Percentiles rank a stretch among this genome's conserved stretches.
These are phyloP conservation scores for Gymnosoma rotundatum DNA, from an alignment of 2,888 invertebrate genomes.

Conservation along the genomic window DNA sequence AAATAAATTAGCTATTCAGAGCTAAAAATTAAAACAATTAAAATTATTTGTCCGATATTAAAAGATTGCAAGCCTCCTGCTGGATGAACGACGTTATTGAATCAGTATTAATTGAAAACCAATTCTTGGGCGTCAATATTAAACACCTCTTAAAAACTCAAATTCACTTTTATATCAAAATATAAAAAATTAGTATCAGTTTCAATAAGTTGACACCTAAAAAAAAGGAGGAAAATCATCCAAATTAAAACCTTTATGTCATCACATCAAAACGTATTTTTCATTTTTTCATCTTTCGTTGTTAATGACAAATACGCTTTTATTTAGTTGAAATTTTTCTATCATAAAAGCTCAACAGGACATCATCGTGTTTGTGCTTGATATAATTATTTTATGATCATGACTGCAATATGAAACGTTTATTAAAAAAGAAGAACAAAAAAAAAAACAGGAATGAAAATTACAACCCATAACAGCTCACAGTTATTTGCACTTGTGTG, in stretches of 20 bases:
- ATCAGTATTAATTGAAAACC: constrained; percentile 41
- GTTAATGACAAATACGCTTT: constrained; percentile 50
- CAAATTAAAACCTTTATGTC: constrained; percentile 45
- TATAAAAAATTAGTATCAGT: constrained; percentile 53
- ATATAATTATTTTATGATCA: constrained; percentile 64
- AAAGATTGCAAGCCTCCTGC: constrained; percentile 29
- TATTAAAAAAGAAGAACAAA: constrained; percentile 39
- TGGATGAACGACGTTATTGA: constrained; percentile 36
- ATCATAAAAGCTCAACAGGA: constrained; percentile 72
- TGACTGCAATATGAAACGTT: constrained; percentile 61
- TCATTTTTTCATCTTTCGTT: constrained; percentile 2
- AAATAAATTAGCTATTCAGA: background rate
- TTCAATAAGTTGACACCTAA: constrained; percentile 66
- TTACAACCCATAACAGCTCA: constrained; percentile 17
- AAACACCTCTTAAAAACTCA: constrained; percentile 43
- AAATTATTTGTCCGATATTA: background rate
- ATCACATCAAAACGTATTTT: constrained; percentile 26
- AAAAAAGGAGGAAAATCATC: constrained; percentile 40
- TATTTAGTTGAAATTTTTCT: constrained; percentile 18
- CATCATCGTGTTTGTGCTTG: constrained; percentile 54
- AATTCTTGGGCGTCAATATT: constrained; percentile 49
- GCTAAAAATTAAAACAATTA: background rate
- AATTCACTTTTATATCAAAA: constrained; percentile 13
- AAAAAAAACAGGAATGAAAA: constrained; percentile 33
- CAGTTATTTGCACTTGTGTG: constrained; percentile 2